Percentiles rank a stretch among this genome's conserved stretches.
Evolutionary conservation across 2,888 invertebrate genomes (phyloP).

Genomic region (Drosophila basisetae): DNA sequence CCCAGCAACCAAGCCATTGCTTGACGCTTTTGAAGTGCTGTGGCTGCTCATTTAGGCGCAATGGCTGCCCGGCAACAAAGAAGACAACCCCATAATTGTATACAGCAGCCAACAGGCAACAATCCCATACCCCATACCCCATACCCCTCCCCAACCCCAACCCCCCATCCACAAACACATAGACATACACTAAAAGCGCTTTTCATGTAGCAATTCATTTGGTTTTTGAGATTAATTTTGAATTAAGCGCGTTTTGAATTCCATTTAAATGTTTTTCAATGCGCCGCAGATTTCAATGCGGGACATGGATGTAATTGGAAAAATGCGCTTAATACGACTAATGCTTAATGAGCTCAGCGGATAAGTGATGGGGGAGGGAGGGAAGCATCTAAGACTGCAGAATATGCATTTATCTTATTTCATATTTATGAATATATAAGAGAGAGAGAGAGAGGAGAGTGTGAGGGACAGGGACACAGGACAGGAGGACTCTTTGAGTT

Average conservation of each 20-base stretch:
- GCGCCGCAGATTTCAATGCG: conserved; percentile 41
- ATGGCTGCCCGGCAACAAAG: conserved; percentile 61
- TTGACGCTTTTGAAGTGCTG: conserved; percentile 58
- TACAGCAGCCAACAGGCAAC: not conserved
- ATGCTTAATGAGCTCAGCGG: conserved; percentile 71
- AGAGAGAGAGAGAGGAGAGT: not conserved
- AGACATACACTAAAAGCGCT: conserved; percentile 14
- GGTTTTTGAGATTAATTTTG: conserved; percentile 75
- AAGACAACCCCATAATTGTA: conserved; percentile 31
- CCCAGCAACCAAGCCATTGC: not conserved
- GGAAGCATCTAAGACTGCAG: conserved; percentile 14
- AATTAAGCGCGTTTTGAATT: conserved; percentile 77
- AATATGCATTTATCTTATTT: conserved; percentile 47
- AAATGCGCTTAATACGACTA: conserved; percentile 68
- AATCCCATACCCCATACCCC: not conserved
- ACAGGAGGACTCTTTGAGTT: not conserved
- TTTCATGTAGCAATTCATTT: conserved; percentile 67
- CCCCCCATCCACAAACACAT: not conserved
- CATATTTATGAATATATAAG: conserved; percentile 17
- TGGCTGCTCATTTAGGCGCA: conserved; percentile 73
- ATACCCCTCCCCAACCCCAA: too few relatives aligned
- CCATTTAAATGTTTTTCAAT: conserved; percentile 68
- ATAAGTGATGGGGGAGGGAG: not conserved
- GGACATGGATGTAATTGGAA: conserved; percentile 57
- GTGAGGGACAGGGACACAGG: not conserved